These are phyloP conservation scores for Rhagoletis pomonella DNA, from an alignment of 1,140 invertebrate species.

Conservation along the genomic window DNA sequence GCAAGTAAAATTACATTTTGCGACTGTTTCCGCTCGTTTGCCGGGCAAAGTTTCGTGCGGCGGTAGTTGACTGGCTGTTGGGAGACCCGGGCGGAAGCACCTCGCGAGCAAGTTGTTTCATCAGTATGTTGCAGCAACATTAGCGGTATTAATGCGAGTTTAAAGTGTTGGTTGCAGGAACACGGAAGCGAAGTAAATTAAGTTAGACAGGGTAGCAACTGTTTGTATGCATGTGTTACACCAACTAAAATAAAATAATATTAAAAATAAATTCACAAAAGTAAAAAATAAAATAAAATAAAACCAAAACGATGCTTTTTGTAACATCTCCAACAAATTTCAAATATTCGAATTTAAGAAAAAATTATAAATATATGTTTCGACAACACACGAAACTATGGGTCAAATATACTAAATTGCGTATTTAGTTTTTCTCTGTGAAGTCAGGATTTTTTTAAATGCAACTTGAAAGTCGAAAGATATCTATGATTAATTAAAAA, in stretches of 20 bases:
- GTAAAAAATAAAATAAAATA: background rate
- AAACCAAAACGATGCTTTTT: background rate
- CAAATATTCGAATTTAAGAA: background rate
- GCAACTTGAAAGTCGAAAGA: too few relatives aligned
- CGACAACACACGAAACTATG: too few relatives aligned
- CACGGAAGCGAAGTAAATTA: background rate
- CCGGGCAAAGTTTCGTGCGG: background rate
- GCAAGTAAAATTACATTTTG: background rate
- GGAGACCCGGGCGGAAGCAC: background rate
- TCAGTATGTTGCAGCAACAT: constrained; percentile 31
- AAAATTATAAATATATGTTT: too few relatives aligned
- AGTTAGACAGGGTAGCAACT: background rate
- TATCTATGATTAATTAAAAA: too few relatives aligned
- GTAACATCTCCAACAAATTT: background rate
- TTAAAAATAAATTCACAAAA: background rate
- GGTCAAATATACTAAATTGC: too few relatives aligned
- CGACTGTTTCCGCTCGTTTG: background rate
- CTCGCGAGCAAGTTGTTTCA: background rate
- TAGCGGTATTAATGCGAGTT: constrained; percentile 10
- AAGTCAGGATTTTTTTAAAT: too few relatives aligned
- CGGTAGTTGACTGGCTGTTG: too few relatives aligned
- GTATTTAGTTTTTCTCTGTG: too few relatives aligned
- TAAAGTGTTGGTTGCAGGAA: background rate
- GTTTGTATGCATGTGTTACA: background rate
- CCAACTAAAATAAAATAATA: background rate